Evolutionary conservation across 1,140 invertebrate species (phyloP).

Genomic region (Trichomalopsis sarcophagae): DNA sequence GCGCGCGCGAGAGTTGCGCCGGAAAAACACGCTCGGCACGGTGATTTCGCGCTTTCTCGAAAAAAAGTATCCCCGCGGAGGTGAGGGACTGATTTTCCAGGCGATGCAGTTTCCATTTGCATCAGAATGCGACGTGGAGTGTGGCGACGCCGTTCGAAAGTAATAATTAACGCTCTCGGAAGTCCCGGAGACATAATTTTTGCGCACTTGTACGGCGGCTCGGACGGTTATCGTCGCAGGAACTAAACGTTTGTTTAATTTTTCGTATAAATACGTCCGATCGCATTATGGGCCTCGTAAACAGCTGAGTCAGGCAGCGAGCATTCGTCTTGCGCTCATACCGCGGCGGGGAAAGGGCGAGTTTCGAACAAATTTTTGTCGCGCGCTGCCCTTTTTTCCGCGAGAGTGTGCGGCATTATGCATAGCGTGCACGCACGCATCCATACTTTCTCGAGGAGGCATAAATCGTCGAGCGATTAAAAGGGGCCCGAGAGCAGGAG

Average conservation of each 20-base stretch:
- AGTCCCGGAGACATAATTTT: too few relatives aligned
- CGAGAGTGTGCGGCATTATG: not conserved
- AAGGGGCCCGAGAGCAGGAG: not conserved
- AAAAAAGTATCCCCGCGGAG: not conserved
- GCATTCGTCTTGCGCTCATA: constrained; percentile 22
- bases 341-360: too few relatives aligned
- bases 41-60: constrained; percentile 9
- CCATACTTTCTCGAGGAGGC: not conserved
- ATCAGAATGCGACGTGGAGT: not conserved
- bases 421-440: not conserved
- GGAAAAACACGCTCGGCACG: not conserved
- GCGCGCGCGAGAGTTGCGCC: not conserved
- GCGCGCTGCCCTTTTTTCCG: not conserved
- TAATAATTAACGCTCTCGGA: too few relatives aligned
- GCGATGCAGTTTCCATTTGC: not conserved
- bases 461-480: constrained; percentile 2
- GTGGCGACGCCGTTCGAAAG: too few relatives aligned
- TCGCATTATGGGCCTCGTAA: constrained; percentile 10
- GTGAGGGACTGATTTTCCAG: not conserved
- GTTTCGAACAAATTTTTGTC: not conserved
- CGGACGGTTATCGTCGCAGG: not conserved
- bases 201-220: not conserved
- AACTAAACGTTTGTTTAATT: constrained; percentile 36
- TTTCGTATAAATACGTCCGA: constrained; percentile 9
- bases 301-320: not conserved